Percentiles rank a stretch among this genome's conserved stretches.
Evolutionary conservation across 2,797 vertebrate species (phyloP).

Genomic region (Psittacula derbiana): DNA sequence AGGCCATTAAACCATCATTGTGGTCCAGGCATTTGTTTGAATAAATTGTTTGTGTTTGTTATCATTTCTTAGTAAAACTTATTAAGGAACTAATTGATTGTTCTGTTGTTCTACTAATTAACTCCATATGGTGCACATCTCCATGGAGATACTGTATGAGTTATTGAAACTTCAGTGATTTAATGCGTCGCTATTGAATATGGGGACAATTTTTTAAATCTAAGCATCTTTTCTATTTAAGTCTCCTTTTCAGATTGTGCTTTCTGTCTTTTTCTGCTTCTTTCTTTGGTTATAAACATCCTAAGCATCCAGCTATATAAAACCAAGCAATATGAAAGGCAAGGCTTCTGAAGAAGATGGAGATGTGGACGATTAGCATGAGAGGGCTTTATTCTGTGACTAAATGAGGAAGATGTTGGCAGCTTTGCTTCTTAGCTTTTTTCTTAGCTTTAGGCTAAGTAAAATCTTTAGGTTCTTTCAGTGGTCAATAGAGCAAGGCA

Average conservation of each 20-base stretch:
- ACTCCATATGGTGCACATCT: slow-evolving; percentile 83
- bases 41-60: slow-evolving; percentile 81
- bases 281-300: neutral
- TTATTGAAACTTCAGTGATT: slow-evolving; percentile 78
- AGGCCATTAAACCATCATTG: slow-evolving; percentile 71
- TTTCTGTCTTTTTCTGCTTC: neutral
- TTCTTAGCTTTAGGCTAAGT: neutral
- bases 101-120: slow-evolving; percentile 83
- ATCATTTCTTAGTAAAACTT: slow-evolving; percentile 82
- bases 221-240: slow-evolving; percentile 56
- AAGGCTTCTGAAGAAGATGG: neutral
- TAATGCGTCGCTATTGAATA: slow-evolving; percentile 60
- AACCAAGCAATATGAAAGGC: neutral
- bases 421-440: neutral
- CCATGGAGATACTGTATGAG: slow-evolving; percentile 80
- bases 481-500: neutral
- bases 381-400: neutral
- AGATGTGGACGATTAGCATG: neutral
- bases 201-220: slow-evolving; percentile 67
- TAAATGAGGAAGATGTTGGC: neutral
- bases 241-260: slow-evolving; percentile 6
- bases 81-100: slow-evolving; percentile 85
- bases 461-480: neutral
- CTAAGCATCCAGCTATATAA: neutral
- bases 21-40: slow-evolving; percentile 73